A percentile compares a stretch with the other conserved stretches of the same genome.
Conservation (phyloP, 2,113 vertebrate species). For the Phrynosoma platyrhinos region DNA sequence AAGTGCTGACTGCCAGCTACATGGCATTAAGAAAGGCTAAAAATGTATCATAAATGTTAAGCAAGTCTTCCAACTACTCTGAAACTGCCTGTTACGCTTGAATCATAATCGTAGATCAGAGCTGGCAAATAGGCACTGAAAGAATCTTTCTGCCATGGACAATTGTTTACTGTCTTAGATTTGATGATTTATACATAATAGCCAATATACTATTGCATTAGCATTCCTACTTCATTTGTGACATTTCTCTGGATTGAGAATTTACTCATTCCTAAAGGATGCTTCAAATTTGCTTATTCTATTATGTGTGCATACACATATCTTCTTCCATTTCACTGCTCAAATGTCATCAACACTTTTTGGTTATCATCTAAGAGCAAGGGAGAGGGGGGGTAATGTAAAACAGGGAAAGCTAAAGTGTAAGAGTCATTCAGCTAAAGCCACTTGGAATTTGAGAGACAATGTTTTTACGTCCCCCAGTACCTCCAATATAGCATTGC, state of each 20-base stretch:
- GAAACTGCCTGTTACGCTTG: conserved; percentile 24
- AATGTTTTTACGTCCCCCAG: background rate
- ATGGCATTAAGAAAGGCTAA: conserved; percentile 57
- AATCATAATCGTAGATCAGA: background rate
- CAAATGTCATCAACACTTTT: background rate
- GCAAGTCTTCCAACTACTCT: conserved; percentile 18
- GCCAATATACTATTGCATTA: background rate
- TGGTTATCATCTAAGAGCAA: background rate
- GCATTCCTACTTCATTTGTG: conserved; percentile 19
- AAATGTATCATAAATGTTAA: conserved; percentile 52
- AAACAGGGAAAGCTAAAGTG: background rate
- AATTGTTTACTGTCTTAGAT: background rate
- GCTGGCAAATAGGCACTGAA: background rate
- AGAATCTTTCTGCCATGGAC: background rate
- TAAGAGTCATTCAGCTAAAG: background rate
- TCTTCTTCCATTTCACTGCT: background rate
- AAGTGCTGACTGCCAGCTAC: conserved; percentile 48
- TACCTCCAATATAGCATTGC: background rate
- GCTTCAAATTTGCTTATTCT: background rate
- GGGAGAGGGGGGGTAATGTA: background rate
- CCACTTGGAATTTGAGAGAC: background rate
- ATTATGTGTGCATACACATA: background rate
- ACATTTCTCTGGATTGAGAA: background rate
- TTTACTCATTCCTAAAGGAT: background rate
- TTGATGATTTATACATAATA: background rate